phyloP scores from a whole-genome alignment of 2,888 invertebrate species.

The Conchocele bisecta region DNA sequence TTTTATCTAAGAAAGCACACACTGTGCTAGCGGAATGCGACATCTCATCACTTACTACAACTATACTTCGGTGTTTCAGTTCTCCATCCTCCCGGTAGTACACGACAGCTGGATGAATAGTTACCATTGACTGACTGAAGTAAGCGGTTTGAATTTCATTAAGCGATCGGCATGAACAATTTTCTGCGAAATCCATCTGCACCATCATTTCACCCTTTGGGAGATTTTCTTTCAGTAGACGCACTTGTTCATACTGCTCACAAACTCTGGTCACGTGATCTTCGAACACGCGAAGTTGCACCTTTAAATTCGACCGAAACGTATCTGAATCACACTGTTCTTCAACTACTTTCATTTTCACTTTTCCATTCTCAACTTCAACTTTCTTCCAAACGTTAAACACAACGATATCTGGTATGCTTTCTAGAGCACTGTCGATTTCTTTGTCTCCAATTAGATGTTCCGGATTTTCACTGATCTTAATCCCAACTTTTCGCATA shows the following conservation, averaged over 20 bases:
- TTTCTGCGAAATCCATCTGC: conserved; percentile 49
- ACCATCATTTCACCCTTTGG: conserved; percentile 30
- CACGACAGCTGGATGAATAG: conserved; percentile 54
- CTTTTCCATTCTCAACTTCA: conserved; percentile 25
- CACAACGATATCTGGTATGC: neutral
- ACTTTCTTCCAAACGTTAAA: conserved; percentile 36
- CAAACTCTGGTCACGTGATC: conserved; percentile 38
- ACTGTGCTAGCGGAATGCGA: conserved; percentile 48
- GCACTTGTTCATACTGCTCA: conserved; percentile 46
- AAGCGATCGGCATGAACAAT: conserved; percentile 41
- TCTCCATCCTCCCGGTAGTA: conserved; percentile 27
- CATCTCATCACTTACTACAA: conserved; percentile 52
- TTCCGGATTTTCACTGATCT: conserved; percentile 25
- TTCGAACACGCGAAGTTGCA: conserved; percentile 45
- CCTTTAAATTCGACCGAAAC: conserved; percentile 13
- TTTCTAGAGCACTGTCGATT: neutral
- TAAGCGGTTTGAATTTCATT: conserved; percentile 51
- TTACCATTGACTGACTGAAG: conserved; percentile 46
- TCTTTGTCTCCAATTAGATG: conserved; percentile 2
- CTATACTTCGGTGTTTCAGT: conserved; percentile 42
- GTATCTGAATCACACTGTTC: no score
- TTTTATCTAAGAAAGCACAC: conserved; percentile 43
- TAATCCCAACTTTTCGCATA: conserved; percentile 14
- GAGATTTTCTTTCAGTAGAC: conserved; percentile 22
- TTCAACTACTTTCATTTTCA: no score